These are phyloP conservation scores for Eurystomus gularis DNA, from an alignment of 2,113 vertebrate genomes.

Conservation along the genomic window DNA sequence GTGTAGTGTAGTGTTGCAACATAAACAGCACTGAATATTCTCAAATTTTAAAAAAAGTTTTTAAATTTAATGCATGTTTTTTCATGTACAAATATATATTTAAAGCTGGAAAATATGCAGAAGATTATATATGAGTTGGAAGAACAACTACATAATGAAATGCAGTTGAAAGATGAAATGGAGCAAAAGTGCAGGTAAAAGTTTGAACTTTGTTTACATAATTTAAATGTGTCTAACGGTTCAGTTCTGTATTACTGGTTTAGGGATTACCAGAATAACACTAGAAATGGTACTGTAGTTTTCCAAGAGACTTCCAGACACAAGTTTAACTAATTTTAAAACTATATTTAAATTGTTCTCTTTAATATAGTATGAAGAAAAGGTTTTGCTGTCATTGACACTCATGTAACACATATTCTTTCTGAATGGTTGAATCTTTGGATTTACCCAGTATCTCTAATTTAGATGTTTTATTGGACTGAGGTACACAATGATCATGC, in stretches of 20 bases:
- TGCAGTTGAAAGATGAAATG: conserved; percentile 97
- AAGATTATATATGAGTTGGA: conserved; percentile 95
- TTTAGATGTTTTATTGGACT: background rate
- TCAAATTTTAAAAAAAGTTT: background rate
- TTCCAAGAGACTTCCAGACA: background rate
- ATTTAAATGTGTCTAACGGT: background rate
- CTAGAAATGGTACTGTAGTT: background rate
- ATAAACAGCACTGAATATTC: background rate
- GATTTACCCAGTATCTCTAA: background rate
- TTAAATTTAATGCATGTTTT: conserved; percentile 17
- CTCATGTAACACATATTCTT: background rate
- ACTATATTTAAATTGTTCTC: background rate
- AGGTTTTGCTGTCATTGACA: background rate
- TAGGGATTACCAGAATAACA: background rate
- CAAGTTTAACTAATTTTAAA: background rate
- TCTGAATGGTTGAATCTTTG: background rate
- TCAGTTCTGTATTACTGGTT: background rate
- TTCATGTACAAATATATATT: conserved; percentile 52
- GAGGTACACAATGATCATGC: background rate
- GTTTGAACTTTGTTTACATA: conserved; percentile 22
- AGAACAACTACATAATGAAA: conserved; percentile 95
- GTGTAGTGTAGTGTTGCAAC: background rate
- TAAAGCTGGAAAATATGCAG: conserved; percentile 93
- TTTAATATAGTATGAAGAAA: background rate
- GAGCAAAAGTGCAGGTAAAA: conserved; percentile 95